Conservation (phyloP, 2,888 invertebrate genomes). For the Leptopilina myrica region DNA sequence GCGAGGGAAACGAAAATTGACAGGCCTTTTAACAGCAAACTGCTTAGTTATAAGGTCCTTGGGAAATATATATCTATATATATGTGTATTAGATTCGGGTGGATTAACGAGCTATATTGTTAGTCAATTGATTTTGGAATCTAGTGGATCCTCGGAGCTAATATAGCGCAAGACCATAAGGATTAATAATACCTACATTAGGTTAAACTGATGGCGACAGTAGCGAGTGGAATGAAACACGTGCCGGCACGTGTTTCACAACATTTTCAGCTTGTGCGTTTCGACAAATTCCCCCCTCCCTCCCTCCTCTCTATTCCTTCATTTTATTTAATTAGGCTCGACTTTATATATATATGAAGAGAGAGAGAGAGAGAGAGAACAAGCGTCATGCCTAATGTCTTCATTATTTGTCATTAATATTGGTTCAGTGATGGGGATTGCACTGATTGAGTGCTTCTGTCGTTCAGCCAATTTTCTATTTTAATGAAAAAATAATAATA, state of each 20-base stretch:
- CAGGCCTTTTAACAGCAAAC: conserved; percentile 18
- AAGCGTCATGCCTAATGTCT: conserved; percentile 53
- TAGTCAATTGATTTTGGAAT: conserved; percentile 64
- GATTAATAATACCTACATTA: conserved; percentile 65
- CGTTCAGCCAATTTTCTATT: conserved; percentile 10
- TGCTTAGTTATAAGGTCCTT: conserved; percentile 1
- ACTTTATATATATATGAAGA: conserved; percentile 39
- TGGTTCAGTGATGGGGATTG: conserved; percentile 25
- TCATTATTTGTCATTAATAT: conserved; percentile 48
- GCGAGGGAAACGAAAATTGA: not conserved
- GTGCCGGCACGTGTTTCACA: conserved; percentile 64
- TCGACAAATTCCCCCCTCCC: conserved; percentile 64
- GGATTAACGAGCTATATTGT: conserved; percentile 66
- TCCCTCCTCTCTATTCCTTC: conserved; percentile 21
- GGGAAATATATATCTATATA: not conserved
- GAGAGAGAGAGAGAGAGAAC: conserved; percentile 25
- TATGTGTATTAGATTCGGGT: conserved; percentile 1
- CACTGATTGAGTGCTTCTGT: conserved; percentile 37
- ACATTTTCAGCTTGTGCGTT: conserved; percentile 56
- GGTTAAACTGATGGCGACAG: conserved; percentile 54
- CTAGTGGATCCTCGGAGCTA: conserved; percentile 49
- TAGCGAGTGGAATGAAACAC: conserved; percentile 59
- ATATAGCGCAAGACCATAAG: conserved; percentile 57
- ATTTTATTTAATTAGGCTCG: conserved; percentile 74
- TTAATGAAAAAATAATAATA: not conserved